Conservation (phyloP, 2,797 vertebrate genomes). For the Parambassis ranga region DNA sequence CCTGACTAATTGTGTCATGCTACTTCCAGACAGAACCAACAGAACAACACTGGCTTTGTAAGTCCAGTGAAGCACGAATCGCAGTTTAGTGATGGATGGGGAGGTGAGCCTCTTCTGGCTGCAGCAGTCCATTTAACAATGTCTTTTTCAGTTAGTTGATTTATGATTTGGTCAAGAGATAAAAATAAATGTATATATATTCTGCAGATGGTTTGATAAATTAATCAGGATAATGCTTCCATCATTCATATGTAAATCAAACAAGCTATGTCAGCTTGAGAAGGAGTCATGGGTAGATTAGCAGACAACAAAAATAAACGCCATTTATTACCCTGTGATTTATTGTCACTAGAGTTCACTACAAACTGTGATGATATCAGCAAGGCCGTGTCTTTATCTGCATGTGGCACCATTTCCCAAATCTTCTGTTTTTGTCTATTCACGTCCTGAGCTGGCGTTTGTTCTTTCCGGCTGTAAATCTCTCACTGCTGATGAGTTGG, state of each 20-base stretch:
- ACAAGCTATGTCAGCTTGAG: too few species aligned
- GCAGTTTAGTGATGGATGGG: slow-evolving; percentile 36
- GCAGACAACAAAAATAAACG: too few species aligned
- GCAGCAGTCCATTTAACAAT: background rate
- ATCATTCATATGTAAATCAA: background rate
- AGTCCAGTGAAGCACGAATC: slow-evolving; percentile 36
- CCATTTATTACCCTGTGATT: too few species aligned
- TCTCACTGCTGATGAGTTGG: slow-evolving; percentile 55
- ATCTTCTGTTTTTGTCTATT: slow-evolving; percentile 55
- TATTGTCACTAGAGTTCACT: too few species aligned
- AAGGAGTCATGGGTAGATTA: too few species aligned
- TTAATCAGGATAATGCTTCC: background rate
- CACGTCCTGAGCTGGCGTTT: slow-evolving; percentile 35
- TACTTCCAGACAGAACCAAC: slow-evolving; percentile 46
- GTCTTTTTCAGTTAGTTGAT: background rate
- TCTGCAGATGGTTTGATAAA: background rate
- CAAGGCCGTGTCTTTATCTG: slow-evolving; percentile 35
- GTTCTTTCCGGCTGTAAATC: slow-evolving; percentile 72
- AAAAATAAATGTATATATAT: too few species aligned
- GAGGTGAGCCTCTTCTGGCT: slow-evolving; percentile 25
- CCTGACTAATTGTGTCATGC: slow-evolving; percentile 53
- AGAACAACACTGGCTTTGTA: slow-evolving; percentile 64
- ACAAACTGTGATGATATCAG: background rate
- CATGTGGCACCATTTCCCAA: slow-evolving; percentile 46
- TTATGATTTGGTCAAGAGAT: too few species aligned